Percentiles rank a stretch among this genome's conserved stretches.
phyloP scores from a whole-genome alignment of 2,888 invertebrate genomes.

The Meganola albula region DNA sequence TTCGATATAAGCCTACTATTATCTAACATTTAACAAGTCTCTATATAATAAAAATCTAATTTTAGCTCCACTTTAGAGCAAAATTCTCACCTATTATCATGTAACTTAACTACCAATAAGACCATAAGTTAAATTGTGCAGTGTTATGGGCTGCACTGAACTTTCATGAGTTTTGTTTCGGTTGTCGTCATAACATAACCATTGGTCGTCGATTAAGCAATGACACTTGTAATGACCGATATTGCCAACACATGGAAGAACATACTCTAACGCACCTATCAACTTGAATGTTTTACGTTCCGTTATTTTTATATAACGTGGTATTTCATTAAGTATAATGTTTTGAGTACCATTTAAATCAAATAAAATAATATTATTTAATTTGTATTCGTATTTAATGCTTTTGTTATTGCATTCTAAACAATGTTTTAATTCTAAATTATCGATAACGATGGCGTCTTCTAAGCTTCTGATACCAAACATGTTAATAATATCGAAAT shows the following conservation, averaged over 20 bases:
- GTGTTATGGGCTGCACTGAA: conserved; percentile 8
- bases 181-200: conserved; percentile 4
- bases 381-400: conserved; percentile 10
- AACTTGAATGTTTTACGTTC: conserved; percentile 10
- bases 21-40: conserved; percentile 13
- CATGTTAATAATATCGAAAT: conserved; percentile 3
- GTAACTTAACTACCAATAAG: conserved; percentile 13
- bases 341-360: conserved; percentile 7
- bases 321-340: conserved; percentile 12
- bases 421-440: conserved; percentile 2
- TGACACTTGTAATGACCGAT: conserved; percentile 4
- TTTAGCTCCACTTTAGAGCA: conserved; percentile 11
- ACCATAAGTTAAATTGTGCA: conserved; percentile 11
- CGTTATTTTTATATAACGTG: conserved; percentile 10
- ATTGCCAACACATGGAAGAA: conserved; percentile 1
- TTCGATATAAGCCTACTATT: conserved; percentile 12
- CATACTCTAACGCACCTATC: conserved; percentile 3
- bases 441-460: conserved; percentile 4
- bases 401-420: conserved; percentile 4
- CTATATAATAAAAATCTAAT: conserved; percentile 12
- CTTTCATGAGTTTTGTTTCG: neutral
- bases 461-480: conserved; percentile 3
- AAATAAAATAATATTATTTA: conserved; percentile 8
- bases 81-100: conserved; percentile 12
- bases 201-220: conserved; percentile 10